Evolutionary conservation across 2,113 vertebrate genomes (phyloP).

Genomic region (Meriones unguiculatus): DNA sequence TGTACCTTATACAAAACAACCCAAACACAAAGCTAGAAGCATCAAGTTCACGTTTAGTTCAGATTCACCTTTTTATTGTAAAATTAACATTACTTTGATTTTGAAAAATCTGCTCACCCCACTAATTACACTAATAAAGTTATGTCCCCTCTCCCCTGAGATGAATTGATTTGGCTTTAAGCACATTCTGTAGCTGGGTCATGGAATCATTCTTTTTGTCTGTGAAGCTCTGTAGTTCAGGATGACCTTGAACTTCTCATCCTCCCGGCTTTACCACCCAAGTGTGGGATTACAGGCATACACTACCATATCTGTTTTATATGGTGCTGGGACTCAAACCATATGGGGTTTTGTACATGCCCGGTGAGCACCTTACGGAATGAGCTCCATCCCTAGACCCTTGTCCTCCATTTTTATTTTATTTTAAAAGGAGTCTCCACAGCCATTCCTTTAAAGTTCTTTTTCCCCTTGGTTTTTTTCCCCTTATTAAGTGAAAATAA

Average conservation of each 20-base stretch:
- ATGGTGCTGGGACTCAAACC: not conserved
- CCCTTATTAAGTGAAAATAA: slow-evolving; percentile 5
- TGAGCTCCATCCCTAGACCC: not conserved
- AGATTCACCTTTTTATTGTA: not conserved
- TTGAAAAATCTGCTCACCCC: not conserved
- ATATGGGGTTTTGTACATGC: not conserved
- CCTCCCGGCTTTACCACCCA: not conserved
- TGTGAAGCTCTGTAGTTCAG: not conserved
- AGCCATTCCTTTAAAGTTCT: not conserved
- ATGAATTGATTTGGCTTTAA: not conserved
- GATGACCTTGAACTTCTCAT: not conserved
- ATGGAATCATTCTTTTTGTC: not conserved
- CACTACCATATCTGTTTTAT: too few species aligned
- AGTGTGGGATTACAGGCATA: not conserved
- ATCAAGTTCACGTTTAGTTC: not conserved
- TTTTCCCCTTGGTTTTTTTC: not conserved
- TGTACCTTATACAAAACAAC: not conserved
- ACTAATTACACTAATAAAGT: not conserved
- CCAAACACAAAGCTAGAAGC: not conserved
- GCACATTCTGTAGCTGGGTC: not conserved
- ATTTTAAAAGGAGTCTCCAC: not conserved
- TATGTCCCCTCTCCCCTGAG: not conserved
- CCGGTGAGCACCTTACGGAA: too few species aligned
- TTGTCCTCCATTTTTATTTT: not conserved
- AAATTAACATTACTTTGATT: slow-evolving; percentile 7